Conservation (phyloP, 2,797 vertebrate genomes). For the Sebastes umbrosus region DNA sequence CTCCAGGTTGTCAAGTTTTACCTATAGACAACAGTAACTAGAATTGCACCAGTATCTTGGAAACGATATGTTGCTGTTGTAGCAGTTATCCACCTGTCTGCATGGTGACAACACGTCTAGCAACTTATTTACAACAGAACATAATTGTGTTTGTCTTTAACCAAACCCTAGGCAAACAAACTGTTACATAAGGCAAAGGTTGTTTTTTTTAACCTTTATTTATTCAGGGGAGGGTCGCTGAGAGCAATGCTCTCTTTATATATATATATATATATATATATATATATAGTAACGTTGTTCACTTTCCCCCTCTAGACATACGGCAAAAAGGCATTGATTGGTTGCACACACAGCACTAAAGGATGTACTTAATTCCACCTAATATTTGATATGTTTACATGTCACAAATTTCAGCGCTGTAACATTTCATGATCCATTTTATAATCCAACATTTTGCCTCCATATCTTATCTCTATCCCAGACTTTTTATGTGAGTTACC, state of each 20-base stretch:
- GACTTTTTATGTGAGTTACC: neutral
- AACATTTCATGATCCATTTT: neutral
- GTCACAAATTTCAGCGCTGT: neutral
- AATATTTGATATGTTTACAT: neutral
- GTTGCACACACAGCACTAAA: neutral
- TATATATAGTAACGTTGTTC: neutral
- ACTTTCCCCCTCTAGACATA: neutral
- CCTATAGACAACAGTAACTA: constrained; percentile 5
- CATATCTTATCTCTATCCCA: neutral
- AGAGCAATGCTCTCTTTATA: too few species aligned
- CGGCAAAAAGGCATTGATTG: neutral
- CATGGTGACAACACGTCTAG: neutral
- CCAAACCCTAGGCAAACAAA: neutral
- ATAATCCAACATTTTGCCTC: neutral
- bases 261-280: too few species aligned
- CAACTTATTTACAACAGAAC: neutral
- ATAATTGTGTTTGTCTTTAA: neutral
- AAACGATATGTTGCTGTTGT: neutral
- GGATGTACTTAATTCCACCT: neutral
- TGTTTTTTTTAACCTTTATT: too few species aligned
- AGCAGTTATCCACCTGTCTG: neutral
- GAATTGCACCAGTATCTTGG: neutral
- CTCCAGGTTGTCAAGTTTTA: constrained; percentile 43
- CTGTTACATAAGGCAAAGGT: neutral
- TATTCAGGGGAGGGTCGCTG: too few species aligned